Base-by-base conservation (phyloP, 2,797 vertebrate species). In the Liparis tanakae region DNA sequence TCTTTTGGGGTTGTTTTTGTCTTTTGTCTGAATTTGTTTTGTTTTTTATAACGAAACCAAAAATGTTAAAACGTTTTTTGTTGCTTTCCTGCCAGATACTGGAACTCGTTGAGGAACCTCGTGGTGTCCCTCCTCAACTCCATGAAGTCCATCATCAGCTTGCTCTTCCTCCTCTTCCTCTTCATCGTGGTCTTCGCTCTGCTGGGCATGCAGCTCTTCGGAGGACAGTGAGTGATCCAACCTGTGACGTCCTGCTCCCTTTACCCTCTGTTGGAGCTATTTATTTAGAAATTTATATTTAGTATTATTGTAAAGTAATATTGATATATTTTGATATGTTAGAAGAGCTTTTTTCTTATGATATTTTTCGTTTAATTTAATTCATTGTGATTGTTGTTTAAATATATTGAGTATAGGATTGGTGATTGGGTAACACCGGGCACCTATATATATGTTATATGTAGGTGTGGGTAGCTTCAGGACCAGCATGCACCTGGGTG, bases 181-280 rank as follows among this genome's bases (percentile, higher is more conserved):
- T 99, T 99, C 93, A 99, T 99, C 0, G 98, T 99, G 58, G 97
- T 99, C 73, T 99, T 99, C 7, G 97, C 98, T 17, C 88, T 99
- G 89, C 94, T 99, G 81, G 98, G 98, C 71, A 99, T 99, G 98
- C 98, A 99, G 93, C 96, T 99, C 76, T 99, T 99, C 0, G 98
- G 98, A 78, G 98, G 98, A 90, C 97, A 97, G 97, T 98, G 86
- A 97, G 97, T 96, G 55, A 43, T 57, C 18, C 15, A n/a, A 39
- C 51, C 41, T 39, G 3, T n/a, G 43, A 15, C 61, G 8, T 37
- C 34, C 56, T 67, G 22, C 22, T 54, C 20, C 41, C 33, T 20
- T 39, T 22, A 10, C 37, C 54, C 25, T 17, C 44, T 30, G 25
- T 30, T 30, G 25, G 25, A 30, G 25, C 25, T 30, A 30, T 30